Percentiles rank a stretch among this genome's conserved stretches.
phyloP scores from a whole-genome alignment of 1,140 invertebrate genomes.

The Listronotus bonariensis region DNA sequence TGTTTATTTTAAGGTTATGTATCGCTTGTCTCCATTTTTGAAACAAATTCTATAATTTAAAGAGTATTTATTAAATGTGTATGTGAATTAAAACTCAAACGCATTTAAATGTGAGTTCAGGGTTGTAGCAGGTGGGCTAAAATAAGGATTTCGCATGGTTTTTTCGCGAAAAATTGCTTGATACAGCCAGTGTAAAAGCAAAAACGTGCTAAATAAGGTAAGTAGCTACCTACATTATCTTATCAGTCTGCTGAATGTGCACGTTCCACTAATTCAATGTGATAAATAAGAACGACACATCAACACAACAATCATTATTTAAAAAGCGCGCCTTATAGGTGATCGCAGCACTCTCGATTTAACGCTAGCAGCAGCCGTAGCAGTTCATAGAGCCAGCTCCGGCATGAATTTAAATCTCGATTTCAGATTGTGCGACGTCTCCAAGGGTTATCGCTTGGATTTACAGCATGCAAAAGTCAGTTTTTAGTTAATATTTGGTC shows the following conservation, averaged over 20 bases:
- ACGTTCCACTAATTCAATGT: constrained; percentile 7
- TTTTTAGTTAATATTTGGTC: constrained; percentile 5
- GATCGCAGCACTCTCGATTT: constrained; percentile 18
- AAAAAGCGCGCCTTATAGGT: constrained; percentile 16
- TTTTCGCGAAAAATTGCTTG: not conserved
- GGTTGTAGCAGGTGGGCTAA: too few species aligned
- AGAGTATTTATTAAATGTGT: too few species aligned
- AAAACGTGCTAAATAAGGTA: not conserved
- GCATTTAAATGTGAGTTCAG: too few species aligned
- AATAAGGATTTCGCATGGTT: not conserved
- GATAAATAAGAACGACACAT: constrained; percentile 12
- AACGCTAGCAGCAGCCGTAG: not conserved
- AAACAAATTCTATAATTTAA: too few species aligned
- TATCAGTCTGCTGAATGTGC: constrained; percentile 20
- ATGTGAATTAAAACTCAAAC: too few species aligned
- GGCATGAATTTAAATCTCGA: not conserved
- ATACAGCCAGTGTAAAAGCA: not conserved
- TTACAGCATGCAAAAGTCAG: not conserved
- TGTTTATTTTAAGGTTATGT: too few species aligned
- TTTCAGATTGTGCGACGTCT: not conserved
- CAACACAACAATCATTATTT: constrained; percentile 20
- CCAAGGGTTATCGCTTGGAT: not conserved
- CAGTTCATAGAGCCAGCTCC: constrained; percentile 19
- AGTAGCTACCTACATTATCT: constrained; percentile 22
- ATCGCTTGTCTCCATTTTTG: too few species aligned